These are phyloP conservation scores for Polylopha cassiicola DNA, from an alignment of 2,888 invertebrate species.

Conservation along the genomic window DNA sequence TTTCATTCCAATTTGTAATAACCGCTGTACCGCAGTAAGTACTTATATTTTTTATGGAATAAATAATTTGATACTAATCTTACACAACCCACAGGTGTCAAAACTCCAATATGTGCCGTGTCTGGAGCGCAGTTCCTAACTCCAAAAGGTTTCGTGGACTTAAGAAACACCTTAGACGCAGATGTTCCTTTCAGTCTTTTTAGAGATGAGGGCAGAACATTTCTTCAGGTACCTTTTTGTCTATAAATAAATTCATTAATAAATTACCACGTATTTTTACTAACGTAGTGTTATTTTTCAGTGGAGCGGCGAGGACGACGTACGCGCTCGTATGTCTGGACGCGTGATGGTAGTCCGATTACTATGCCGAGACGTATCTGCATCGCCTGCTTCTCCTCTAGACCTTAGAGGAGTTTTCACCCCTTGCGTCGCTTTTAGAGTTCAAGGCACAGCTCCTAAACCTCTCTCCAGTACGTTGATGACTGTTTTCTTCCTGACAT, in stretches of 20 bases:
- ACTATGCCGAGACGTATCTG: conserved; percentile 84
- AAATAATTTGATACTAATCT: too few relatives aligned
- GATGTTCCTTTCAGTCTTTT: conserved; percentile 90
- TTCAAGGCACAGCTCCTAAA: conserved; percentile 87
- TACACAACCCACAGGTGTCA: conserved; percentile 76
- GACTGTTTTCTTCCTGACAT: too few relatives aligned
- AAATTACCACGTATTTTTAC: conserved; percentile 6
- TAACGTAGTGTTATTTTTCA: conserved; percentile 49
- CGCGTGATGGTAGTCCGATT: conserved; percentile 87
- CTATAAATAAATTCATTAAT: too few relatives aligned
- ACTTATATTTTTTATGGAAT: too few relatives aligned
- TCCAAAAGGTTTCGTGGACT: conserved; percentile 86
- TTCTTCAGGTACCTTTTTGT: conserved; percentile 82
- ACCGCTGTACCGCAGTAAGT: too few relatives aligned
- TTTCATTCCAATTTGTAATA: too few relatives aligned
- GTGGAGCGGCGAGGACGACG: conserved; percentile 90
- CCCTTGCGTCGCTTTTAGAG: conserved; percentile 90
- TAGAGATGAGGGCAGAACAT: conserved; percentile 88
- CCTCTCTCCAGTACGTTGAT: conserved; percentile 79
- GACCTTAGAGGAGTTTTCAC: conserved; percentile 82
- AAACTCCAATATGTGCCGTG: conserved; percentile 89
- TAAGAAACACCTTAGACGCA: conserved; percentile 84
- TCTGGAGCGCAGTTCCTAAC: conserved; percentile 90
- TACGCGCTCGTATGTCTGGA: conserved; percentile 87
- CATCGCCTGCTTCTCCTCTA: conserved; percentile 67